Conservation (phyloP, 2,888 invertebrate genomes). For the Tinea semifulvella region DNA sequence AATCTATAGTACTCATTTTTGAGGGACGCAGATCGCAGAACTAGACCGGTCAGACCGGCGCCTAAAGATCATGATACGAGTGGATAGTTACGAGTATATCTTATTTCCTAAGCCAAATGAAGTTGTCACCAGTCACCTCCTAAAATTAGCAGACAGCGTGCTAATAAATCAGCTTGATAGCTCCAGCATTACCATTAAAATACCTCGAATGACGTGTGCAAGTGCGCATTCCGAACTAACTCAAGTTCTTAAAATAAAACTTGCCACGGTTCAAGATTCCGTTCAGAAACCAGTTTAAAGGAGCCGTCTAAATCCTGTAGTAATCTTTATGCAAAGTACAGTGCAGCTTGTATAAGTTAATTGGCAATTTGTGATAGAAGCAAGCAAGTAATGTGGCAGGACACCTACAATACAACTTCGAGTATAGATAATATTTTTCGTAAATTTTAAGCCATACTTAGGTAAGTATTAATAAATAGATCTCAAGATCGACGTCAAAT, state of each 20-base stretch:
- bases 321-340: conserved; percentile 1
- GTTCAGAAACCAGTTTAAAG: conserved; percentile 9
- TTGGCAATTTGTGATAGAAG: too few species aligned
- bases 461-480: too few species aligned
- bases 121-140: conserved; percentile 9
- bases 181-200: conserved; percentile 9
- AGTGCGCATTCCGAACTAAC: conserved; percentile 10
- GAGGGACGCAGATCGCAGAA: too few species aligned
- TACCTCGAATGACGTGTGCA: conserved; percentile 11
- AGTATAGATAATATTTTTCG: too few species aligned
- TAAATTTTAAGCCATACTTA: too few species aligned
- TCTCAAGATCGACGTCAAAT: too few species aligned
- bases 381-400: too few species aligned
- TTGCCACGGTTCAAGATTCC: not conserved
- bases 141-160: conserved; percentile 10
- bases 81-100: too few species aligned
- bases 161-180: conserved; percentile 9
- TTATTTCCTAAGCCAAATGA: not conserved
- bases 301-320: not conserved
- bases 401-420: too few species aligned
- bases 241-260: conserved; percentile 7
- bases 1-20: too few species aligned
- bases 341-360: not conserved
- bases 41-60: too few species aligned
- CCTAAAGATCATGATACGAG: too few species aligned